phyloP scores from a whole-genome alignment of 1,140 invertebrate species.

The Proctacanthus coquilletti region DNA sequence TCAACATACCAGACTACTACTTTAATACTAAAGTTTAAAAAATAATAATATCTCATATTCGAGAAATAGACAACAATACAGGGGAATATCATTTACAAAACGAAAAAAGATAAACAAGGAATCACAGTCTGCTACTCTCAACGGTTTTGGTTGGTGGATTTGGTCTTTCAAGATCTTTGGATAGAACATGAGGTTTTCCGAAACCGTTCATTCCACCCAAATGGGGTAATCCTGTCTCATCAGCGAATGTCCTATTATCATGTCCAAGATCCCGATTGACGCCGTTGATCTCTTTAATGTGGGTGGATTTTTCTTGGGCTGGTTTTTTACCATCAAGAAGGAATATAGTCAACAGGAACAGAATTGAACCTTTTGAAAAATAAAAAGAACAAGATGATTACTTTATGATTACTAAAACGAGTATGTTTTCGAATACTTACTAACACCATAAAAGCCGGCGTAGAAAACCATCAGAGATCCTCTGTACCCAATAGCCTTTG shows the following conservation, averaged over 20 bases:
- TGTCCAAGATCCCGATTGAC: slow-evolving; percentile 18
- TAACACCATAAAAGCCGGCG: slow-evolving; percentile 68
- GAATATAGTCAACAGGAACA: slow-evolving; percentile 55
- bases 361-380: slow-evolving; percentile 39
- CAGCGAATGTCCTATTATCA: slow-evolving; percentile 31
- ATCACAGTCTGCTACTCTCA: neutral
- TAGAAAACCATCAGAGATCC: slow-evolving; percentile 74
- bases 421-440: slow-evolving; percentile 45
- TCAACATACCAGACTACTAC: no score
- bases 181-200: no score
- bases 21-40: no score
- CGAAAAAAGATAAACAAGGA: no score
- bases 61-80: no score
- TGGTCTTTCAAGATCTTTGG: no score
- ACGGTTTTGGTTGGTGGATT: neutral
- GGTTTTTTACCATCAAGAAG: slow-evolving; percentile 43
- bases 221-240: slow-evolving; percentile 13
- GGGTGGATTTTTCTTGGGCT: slow-evolving; percentile 2
- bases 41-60: no score
- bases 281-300: slow-evolving; percentile 5
- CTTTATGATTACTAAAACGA: neutral
- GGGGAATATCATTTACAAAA: no score
- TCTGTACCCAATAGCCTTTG: slow-evolving; percentile 61
- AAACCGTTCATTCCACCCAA: neutral
- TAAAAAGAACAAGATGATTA: slow-evolving; percentile 3